Evolutionary conservation across 2,888 invertebrate genomes (phyloP).

Genomic region (Monoplex corrugatus): DNA sequence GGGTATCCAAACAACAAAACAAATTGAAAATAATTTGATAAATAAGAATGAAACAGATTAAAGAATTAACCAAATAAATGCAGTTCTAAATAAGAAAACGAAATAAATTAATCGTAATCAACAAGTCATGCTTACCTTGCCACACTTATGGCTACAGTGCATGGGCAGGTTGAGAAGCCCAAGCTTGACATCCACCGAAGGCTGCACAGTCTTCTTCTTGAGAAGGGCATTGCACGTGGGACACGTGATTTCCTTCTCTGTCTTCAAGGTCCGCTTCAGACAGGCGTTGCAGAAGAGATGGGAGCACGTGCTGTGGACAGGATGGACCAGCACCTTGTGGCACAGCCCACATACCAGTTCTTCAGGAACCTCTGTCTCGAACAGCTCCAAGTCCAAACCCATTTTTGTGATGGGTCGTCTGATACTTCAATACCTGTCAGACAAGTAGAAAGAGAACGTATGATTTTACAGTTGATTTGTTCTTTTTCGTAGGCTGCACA

Average conservation of each 20-base stretch:
- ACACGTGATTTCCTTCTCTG: slow-evolving; percentile 58
- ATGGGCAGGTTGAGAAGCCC: slow-evolving; percentile 64
- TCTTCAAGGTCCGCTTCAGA: slow-evolving; percentile 59
- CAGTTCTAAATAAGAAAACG: too few species aligned
- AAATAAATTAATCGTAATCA: too few species aligned
- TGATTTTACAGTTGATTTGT: not conserved
- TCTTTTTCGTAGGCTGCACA: not conserved
- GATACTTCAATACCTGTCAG: not conserved
- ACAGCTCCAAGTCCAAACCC: slow-evolving; percentile 66
- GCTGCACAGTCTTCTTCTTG: slow-evolving; percentile 52
- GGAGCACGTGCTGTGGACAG: slow-evolving; percentile 64
- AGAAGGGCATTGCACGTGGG: slow-evolving; percentile 64
- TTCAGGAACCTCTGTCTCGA: slow-evolving; percentile 63
- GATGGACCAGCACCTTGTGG: slow-evolving; percentile 68
- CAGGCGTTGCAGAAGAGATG: slow-evolving; percentile 71
- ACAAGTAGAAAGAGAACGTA: not conserved
- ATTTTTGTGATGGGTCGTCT: slow-evolving; percentile 51
- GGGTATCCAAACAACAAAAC: too few species aligned
- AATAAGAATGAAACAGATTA: too few species aligned
- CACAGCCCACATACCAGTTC: slow-evolving; percentile 68
- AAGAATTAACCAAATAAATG: too few species aligned
- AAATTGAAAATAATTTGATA: too few species aligned
- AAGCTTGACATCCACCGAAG: slow-evolving; percentile 64
- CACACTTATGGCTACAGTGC: slow-evolving; percentile 68
- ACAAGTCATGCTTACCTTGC: slow-evolving; percentile 59